Base-by-base conservation (phyloP, 2,113 vertebrate species). In the Trichechus manatus region DNA sequence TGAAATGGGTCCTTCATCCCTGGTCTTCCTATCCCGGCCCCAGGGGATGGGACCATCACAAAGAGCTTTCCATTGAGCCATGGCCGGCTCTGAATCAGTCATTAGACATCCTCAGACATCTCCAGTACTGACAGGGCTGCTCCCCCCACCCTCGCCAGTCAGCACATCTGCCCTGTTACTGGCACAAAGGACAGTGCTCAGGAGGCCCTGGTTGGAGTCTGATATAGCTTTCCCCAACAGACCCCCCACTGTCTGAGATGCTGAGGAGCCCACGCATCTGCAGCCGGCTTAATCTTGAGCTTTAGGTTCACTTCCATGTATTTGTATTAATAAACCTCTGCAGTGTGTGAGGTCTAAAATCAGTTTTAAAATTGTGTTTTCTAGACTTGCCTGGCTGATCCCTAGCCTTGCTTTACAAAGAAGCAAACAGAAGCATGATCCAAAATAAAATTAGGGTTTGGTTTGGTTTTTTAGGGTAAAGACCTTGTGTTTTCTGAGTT, bases 1-100 rank as follows among this genome's bases (percentile, higher is more conserved):
- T 97, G 96, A 93, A 97, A 94, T 5, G 64, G 56, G 25, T 85
- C 94, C 93, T 97, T 97, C 94, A 94, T 97, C 70, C 25, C 59
- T 8, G n/a, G 68, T 83, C 74, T 86, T 66, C 29, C 27, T 42
- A 25, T 64, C 86, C 81, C 61, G 7, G 44, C 47, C 44, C 29
- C 59, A 29, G 70, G 84, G 66, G 63, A 29, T 20, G 81, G 93
- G 80, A 20, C 89, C 23, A 0, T 77, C 84, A 84, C 96, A 97
- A 77, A 94, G 78, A 75, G 31, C 89, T 75, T 92, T 95, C 94
- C 87, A 61, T 81, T 39, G 87, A 83, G 31, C 68, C 64, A 3
- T 59, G 29, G 72, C 66, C 1, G 9, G 50, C 90, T 84, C 80
- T 89, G 94, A 96, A 87, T 91, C 20, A 5, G 94, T 9, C 59